Evolutionary conservation across 1,140 invertebrate genomes (phyloP), one percentile per base, ranked within the genome.

Genomic region (Drosophila pectinifera): DNA sequence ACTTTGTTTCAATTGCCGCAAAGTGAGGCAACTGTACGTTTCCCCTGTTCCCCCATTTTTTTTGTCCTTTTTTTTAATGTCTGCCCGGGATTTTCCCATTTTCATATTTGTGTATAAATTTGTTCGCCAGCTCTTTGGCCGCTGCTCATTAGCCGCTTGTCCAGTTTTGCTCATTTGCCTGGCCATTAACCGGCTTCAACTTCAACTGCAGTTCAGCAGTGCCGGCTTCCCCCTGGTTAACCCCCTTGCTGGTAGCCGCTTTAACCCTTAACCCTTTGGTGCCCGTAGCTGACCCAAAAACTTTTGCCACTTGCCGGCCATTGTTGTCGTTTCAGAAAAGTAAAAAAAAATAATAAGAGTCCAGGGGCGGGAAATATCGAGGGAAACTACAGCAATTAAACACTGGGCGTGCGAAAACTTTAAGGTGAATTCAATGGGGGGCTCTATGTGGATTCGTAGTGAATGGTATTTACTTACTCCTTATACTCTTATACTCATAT

Each of bases 91-190:
- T 20, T 65, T 62, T 63, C 31, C 16, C 36, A 46, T 46, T 39
- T 61, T 38, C 42, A 51, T 65, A 68, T 65, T 68, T 68, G 64
- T 68, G 61, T 68, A 53, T 36, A 65, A 68, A 68, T 68, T 65
- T 65, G 64, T 68, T 53, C 41, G 62, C 16, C 46, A 34, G 48
- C 53, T 51, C 38, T 43, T 68, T 55, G 43, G 72, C 62, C 38
- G 61, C 43, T 80, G 73, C 82, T 85, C 83, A 88, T 85, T 85
- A 85, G 83, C 82, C 78, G 76, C 78, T 78, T 82, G 81, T 59
- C 63, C 78, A 58, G 53, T 56, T 53, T 61, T 49, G 61, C 63
- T 88, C 83, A 81, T 86, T 86, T 88, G 83, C 80, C 82, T 88
- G 79, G 58, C 83, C 79, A 86, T 88, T 86, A 86, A 79, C 83